Conservation (phyloP, 2,113 vertebrate genomes). For the Holacanthus passer region DNA sequence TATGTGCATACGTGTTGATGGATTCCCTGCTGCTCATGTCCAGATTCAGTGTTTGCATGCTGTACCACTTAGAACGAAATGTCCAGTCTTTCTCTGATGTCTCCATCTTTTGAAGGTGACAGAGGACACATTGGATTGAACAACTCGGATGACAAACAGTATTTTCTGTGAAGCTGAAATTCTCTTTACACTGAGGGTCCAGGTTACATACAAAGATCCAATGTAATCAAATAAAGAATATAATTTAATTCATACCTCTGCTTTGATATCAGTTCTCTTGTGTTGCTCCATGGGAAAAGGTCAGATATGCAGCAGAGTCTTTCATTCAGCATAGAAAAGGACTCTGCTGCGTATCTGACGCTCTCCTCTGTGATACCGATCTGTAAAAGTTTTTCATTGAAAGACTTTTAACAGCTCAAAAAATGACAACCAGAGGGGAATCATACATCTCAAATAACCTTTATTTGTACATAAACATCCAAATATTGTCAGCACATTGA, state of each 20-base stretch:
- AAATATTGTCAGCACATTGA: neutral
- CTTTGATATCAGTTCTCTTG: neutral
- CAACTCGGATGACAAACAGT: neutral
- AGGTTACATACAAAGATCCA: neutral
- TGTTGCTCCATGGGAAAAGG: constrained; percentile 19
- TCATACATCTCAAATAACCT: neutral
- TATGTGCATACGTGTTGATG: neutral
- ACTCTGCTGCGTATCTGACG: neutral
- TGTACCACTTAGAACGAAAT: neutral
- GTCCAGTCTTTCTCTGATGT: neutral
- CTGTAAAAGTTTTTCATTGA: neutral
- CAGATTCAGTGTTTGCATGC: neutral
- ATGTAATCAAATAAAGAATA: neutral
- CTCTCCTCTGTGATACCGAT: neutral
- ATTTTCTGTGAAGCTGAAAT: constrained; percentile 8
- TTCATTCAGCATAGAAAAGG: neutral
- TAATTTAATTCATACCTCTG: neutral
- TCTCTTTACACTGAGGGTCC: neutral
- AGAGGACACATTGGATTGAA: neutral
- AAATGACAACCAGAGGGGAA: neutral
- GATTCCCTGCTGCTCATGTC: neutral
- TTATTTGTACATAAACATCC: neutral
- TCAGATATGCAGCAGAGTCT: constrained; percentile 4
- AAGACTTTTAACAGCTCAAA: neutral
- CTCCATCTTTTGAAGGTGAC: neutral